Evolutionary conservation across 1,140 invertebrate species (phyloP).

Genomic region (Metaphire vulgaris): DNA sequence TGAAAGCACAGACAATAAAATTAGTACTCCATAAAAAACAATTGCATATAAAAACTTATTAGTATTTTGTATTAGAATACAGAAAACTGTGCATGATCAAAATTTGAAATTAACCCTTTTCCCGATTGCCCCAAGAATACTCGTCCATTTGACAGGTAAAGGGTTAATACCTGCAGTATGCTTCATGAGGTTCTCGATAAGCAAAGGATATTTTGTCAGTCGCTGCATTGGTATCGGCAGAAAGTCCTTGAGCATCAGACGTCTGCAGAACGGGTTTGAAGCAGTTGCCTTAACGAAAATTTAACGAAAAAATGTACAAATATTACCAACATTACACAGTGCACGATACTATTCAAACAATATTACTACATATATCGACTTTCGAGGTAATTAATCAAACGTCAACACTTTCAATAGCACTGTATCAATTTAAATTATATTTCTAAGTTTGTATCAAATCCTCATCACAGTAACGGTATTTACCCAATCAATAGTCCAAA

Average conservation of each 20-base stretch:
- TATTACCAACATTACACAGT: neutral
- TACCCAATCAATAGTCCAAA: neutral
- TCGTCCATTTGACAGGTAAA: neutral
- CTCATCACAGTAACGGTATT: neutral
- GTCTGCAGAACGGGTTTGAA: constrained; percentile 76
- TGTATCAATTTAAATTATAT: neutral
- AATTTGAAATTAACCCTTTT: neutral
- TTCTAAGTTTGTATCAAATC: neutral
- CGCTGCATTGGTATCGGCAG: constrained; percentile 84
- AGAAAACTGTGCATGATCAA: neutral
- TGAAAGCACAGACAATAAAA: neutral
- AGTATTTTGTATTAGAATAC: neutral
- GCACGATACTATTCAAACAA: neutral
- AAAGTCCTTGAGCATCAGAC: constrained; percentile 84
- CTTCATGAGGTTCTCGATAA: constrained; percentile 82
- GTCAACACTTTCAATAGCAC: no score
- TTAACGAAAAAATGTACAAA: constrained; percentile 12
- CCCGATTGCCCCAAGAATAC: neutral
- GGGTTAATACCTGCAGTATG: constrained; percentile 55
- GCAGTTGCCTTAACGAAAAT: constrained; percentile 69
- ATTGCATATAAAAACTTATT: neutral
- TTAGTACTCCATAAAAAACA: neutral
- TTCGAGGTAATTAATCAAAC: neutral
- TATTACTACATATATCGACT: neutral
- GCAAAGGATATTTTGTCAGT: constrained; percentile 88